Conservation (phyloP, 2,888 invertebrate species). For the Eristalis pertinax region DNA sequence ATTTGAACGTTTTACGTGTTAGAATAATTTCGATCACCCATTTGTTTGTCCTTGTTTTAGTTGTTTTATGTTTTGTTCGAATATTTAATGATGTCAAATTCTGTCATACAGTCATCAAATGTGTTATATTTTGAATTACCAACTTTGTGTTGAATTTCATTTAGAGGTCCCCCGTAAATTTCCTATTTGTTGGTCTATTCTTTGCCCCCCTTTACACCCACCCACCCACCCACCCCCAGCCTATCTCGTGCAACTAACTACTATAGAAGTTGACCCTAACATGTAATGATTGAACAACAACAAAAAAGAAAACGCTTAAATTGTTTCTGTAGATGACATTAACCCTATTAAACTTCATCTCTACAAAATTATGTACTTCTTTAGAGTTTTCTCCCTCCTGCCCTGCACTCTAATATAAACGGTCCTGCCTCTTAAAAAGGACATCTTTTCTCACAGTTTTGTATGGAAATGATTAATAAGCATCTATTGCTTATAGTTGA, state of each 20-base stretch:
- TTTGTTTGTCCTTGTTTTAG: constrained; percentile 39
- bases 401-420: constrained; percentile 50
- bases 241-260: constrained; percentile 54
- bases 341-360: constrained; percentile 35
- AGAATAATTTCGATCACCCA: constrained; percentile 19
- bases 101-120: constrained; percentile 56
- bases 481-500: constrained; percentile 34
- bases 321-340: constrained; percentile 58
- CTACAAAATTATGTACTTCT: constrained; percentile 37
- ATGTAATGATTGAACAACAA: constrained; percentile 45
- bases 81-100: constrained; percentile 22
- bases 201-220: not conserved
- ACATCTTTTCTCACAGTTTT: constrained; percentile 31
- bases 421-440: constrained; percentile 43
- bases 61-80: constrained; percentile 4
- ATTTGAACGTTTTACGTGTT: constrained; percentile 39
- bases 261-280: constrained; percentile 61
- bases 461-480: constrained; percentile 39
- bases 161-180: constrained; percentile 59
- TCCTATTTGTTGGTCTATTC: constrained; percentile 17
- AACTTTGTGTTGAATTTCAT: constrained; percentile 24
- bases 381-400: constrained; percentile 54
- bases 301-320: constrained; percentile 24
- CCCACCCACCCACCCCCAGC: not conserved
- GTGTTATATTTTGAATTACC: constrained; percentile 7